Evolutionary conservation across 2,113 vertebrate species (phyloP).

Genomic region (Phalacrocorax pelagicus): DNA sequence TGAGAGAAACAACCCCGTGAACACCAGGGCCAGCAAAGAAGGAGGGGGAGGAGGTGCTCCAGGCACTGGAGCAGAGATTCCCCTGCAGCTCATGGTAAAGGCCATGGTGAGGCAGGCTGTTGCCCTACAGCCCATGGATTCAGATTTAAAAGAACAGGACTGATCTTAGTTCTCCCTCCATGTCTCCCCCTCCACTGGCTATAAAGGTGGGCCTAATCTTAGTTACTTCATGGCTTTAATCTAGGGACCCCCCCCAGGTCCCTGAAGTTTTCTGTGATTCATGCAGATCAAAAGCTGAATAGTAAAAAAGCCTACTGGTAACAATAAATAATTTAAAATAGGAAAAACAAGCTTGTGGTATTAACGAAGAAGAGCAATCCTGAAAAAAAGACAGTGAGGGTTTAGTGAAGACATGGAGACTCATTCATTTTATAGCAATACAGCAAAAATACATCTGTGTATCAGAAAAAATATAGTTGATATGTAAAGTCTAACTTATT

Average conservation of each 20-base stretch:
- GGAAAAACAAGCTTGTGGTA: not conserved
- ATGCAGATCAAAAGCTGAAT: not conserved
- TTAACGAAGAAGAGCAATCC: not conserved
- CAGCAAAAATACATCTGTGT: not conserved
- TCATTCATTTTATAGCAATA: not conserved
- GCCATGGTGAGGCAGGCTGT: not conserved
- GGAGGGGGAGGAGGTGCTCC: not conserved
- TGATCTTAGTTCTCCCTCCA: not conserved
- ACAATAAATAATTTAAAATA: not conserved
- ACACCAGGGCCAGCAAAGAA: no score
- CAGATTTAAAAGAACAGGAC: not conserved
- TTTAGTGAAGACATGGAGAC: not conserved
- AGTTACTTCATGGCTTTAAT: not conserved
- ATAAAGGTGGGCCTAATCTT: not conserved
- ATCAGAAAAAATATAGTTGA: not conserved
- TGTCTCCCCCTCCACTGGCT: not conserved
- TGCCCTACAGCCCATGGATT: not conserved
- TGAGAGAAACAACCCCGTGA: not conserved
- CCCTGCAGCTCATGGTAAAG: not conserved
- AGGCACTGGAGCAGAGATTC: fast-evolving
- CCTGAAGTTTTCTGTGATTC: not conserved
- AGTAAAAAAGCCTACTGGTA: not conserved
- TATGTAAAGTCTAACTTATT: not conserved
- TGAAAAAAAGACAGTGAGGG: not conserved
- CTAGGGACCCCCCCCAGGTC: not conserved